A percentile compares a stretch with the other conserved stretches of the same genome.
phyloP scores from a whole-genome alignment of 2,888 invertebrate genomes.

The Hemicrepidius hirtus region DNA sequence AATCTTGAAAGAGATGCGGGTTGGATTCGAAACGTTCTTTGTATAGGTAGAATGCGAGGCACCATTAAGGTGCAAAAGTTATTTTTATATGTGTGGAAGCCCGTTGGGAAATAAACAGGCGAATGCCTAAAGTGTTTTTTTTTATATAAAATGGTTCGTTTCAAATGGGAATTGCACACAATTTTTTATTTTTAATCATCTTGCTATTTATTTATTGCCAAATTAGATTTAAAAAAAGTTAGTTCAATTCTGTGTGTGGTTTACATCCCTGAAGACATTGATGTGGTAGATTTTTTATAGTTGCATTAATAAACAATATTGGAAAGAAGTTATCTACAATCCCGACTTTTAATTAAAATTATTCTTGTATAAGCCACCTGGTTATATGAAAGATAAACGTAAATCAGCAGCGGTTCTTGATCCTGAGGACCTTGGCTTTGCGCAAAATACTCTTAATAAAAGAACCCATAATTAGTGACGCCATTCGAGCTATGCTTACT shows the following conservation, averaged over 20 bases:
- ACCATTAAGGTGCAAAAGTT: constrained; percentile 17
- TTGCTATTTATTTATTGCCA: too few relatives aligned
- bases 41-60: background rate
- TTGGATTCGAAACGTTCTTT: background rate
- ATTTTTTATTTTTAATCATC: background rate
- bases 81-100: constrained; percentile 7
- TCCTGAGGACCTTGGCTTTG: constrained; percentile 39
- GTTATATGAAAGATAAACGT: constrained; percentile 21
- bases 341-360: constrained; percentile 19
- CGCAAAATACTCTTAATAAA: constrained; percentile 37
- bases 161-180: background rate
- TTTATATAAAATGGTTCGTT: background rate
- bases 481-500: constrained; percentile 33
- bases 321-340: constrained; percentile 8
- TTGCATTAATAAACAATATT: constrained; percentile 8
- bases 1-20: too few relatives aligned
- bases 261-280: background rate
- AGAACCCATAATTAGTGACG: constrained; percentile 37
- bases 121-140: background rate
- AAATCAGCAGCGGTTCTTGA: constrained; percentile 40
- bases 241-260: too few relatives aligned
- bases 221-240: too few relatives aligned
- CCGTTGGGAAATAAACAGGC: constrained; percentile 3
- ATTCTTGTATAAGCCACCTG: constrained; percentile 30
- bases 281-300: background rate